Conservation (phyloP, 2,888 invertebrate species). For the Zaprionus lineosus region DNA sequence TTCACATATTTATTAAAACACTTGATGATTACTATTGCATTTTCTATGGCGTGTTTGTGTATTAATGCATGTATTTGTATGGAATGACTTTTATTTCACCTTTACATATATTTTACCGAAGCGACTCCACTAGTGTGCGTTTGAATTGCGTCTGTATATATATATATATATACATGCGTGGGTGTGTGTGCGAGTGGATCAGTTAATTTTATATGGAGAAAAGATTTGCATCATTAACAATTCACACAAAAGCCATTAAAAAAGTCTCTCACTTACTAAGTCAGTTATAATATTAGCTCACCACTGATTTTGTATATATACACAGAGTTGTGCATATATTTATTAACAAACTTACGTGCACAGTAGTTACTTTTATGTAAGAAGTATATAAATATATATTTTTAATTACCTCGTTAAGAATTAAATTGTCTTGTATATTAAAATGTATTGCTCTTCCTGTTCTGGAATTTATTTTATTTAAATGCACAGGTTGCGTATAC, state of each 20-base stretch:
- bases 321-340: not conserved
- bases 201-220: conserved; percentile 36
- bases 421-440: conserved; percentile 18
- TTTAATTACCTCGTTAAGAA: conserved; percentile 39
- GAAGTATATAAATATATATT: conserved; percentile 2
- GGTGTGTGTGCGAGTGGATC: conserved; percentile 19
- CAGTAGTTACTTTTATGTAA: not conserved
- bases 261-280: conserved; percentile 3
- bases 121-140: conserved; percentile 25
- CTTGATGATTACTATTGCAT: conserved; percentile 55
- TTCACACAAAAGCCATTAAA: conserved; percentile 17
- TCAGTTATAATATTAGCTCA: conserved; percentile 1
- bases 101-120: conserved; percentile 64
- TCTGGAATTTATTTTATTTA: conserved; percentile 59
- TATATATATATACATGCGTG: conserved; percentile 1
- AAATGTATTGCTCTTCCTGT: conserved; percentile 56
- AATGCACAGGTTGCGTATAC: conserved; percentile 64
- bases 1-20: conserved; percentile 25
- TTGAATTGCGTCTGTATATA: no score
- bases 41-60: conserved; percentile 49
- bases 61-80: conserved; percentile 28
- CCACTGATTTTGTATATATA: not conserved
- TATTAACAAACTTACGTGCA: not conserved
- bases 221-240: conserved; percentile 58
- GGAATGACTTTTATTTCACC: conserved; percentile 76